Evolutionary conservation across 2,113 vertebrate species (phyloP).

Genomic region (Diadophis punctatus): DNA sequence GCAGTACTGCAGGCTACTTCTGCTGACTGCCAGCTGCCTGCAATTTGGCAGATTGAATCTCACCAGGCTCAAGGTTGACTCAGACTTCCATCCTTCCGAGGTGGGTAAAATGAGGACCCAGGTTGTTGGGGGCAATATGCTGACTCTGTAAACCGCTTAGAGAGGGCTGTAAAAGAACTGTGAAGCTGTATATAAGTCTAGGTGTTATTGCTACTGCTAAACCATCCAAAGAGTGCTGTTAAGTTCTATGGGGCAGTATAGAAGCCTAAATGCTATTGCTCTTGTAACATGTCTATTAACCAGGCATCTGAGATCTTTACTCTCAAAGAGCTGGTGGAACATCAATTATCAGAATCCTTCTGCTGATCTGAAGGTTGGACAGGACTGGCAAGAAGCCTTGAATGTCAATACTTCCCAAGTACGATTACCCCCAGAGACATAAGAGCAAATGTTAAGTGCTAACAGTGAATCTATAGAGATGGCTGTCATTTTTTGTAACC

Average conservation of each 20-base stretch:
- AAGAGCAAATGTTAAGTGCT: constrained; percentile 55
- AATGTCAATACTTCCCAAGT: constrained; percentile 14
- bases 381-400: constrained; percentile 13
- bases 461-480: constrained; percentile 47
- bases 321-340: constrained; percentile 16
- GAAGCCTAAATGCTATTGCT: background rate
- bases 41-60: too few relatives aligned
- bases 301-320: constrained; percentile 16
- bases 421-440: constrained; percentile 28
- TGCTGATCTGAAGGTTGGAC: background rate
- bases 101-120: too few relatives aligned
- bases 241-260: background rate
- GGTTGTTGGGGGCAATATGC: too few relatives aligned
- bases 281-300: background rate
- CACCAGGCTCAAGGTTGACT: too few relatives aligned
- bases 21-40: too few relatives aligned
- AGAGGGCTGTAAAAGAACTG: too few relatives aligned
- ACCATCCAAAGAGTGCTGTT: background rate
- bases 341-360: constrained; percentile 6
- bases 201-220: too few relatives aligned
- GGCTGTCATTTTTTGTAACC: constrained; percentile 46
- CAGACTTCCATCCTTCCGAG: too few relatives aligned
- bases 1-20: too few relatives aligned
- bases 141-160: too few relatives aligned
- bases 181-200: too few relatives aligned